Percentiles rank a stretch among this genome's conserved stretches.
Conservation (phyloP, 2,113 vertebrate species). For the Rhombomys opimus region DNA sequence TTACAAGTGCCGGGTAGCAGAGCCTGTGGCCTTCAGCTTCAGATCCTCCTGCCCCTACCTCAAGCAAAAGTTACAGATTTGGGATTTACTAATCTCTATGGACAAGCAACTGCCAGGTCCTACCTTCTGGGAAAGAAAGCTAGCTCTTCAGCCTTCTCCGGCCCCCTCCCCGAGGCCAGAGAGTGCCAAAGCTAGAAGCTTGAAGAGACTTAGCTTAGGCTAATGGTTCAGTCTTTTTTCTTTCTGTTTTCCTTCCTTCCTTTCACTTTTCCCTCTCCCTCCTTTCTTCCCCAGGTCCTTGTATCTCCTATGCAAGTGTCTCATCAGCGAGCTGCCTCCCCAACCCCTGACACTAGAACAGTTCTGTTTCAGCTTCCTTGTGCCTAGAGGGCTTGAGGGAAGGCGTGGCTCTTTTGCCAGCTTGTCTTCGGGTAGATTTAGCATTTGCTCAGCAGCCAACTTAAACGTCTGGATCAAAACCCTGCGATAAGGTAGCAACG, state of each 20-base stretch:
- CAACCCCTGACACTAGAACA: neutral
- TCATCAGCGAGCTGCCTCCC: neutral
- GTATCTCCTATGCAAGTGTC: neutral
- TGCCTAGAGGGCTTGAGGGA: neutral
- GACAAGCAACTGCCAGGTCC: neutral
- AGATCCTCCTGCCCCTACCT: neutral
- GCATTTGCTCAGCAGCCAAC: neutral
- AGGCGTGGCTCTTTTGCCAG: neutral
- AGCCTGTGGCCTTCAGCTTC: neutral
- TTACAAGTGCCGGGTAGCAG: neutral
- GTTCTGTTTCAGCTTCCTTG: neutral
- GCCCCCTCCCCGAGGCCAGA: neutral
- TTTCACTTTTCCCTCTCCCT: neutral
- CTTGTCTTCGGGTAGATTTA: neutral
- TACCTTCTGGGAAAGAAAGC: neutral
- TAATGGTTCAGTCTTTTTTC: neutral
- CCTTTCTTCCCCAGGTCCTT: neutral
- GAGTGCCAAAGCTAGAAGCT: neutral
- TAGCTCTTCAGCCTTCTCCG: neutral
- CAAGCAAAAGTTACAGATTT: neutral
- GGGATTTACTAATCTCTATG: neutral
- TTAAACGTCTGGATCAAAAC: constrained; percentile 42
- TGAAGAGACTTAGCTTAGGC: neutral
- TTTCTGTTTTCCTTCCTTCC: neutral
- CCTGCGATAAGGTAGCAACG: constrained; percentile 31